Evolutionary conservation across 2,113 vertebrate species (phyloP), one percentile per base, ranked within the genome.

Genomic region (Pipra filicauda): DNA sequence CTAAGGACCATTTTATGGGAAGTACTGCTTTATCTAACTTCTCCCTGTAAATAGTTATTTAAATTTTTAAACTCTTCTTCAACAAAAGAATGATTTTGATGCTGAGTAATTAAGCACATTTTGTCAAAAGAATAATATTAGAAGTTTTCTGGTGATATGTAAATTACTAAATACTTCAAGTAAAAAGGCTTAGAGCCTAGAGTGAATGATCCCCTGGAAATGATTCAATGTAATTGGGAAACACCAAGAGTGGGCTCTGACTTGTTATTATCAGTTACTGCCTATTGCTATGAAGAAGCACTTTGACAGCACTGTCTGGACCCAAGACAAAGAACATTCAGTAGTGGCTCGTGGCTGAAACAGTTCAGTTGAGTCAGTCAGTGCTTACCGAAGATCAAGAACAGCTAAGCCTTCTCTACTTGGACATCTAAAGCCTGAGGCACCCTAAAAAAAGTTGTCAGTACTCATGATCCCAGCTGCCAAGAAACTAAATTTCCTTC

Each of bases 1-100:
- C 91, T 90, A 80, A 94, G 71, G 57, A 74, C 84, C 79, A 88
- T 87, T 91, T 49, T 69, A 31, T 41, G 49, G 70, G 58, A 95
- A 83, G 81, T 22, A 79, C 4, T 78, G 58, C 39, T 93, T 84
- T 89, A 95, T 94, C 81, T 81, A 73, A 73, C 39, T 65, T 89
- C 51, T 89, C 35, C 37, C 3, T 92, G 54, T 80, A 92, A 97
- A 88, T 8, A 91, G 31, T 74, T 69, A 88, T n/a, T 55, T 85
- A 72, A 72, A 39, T 65, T 91, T 89, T 88, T 7, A 78, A 94
- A 90, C 30, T 52, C 35, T 70, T 75, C 65, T 88, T 74, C 73
- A 95, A 57, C 39, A 48, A 46, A 88, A 65, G 49, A 95, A 19
- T 76, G 64, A 80, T 78, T 91, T 67, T 46, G n/a, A 92, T 65